These are phyloP conservation scores for Agelastica alni DNA, from an alignment of 2,888 invertebrate genomes.

Conservation along the genomic window DNA sequence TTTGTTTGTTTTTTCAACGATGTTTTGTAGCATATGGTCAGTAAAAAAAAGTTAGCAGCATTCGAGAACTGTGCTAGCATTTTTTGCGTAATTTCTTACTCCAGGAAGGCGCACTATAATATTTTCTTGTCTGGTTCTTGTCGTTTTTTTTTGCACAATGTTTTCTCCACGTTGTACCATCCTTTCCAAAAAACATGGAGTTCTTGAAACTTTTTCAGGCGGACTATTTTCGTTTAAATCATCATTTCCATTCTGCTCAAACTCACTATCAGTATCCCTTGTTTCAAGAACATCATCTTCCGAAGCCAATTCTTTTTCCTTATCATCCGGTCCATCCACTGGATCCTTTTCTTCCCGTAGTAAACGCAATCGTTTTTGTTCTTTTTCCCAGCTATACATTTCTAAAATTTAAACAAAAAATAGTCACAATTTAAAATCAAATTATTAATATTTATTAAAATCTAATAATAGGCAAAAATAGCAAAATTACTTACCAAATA, in stretches of 20 bases:
- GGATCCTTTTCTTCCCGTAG: too few species aligned
- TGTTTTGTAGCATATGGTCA: not conserved
- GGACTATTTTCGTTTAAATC: too few species aligned
- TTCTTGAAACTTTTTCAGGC: not conserved
- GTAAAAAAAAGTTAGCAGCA: not conserved
- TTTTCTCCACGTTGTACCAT: not conserved
- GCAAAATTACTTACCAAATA: too few species aligned
- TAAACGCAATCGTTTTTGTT: too few species aligned
- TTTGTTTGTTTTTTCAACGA: not conserved
- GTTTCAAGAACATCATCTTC: not conserved
- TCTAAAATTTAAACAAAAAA: not conserved
- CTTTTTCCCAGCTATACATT: too few species aligned
- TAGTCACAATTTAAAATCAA: not conserved
- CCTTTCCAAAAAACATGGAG: not conserved
- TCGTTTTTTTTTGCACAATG: slow-evolving; percentile 2
- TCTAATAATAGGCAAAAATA: too few species aligned
- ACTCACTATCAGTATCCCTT: not conserved
- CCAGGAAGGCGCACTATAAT: not conserved
- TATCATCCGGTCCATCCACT: not conserved
- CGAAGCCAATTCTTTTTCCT: not conserved
- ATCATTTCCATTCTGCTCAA: not conserved
- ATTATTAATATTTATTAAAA: not conserved
- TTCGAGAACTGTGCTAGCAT: not conserved
- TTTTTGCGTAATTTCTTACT: not conserved
- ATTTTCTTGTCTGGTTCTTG: not conserved